Percentiles rank a stretch among this genome's conserved stretches.
phyloP scores from a whole-genome alignment of 2,797 vertebrate genomes.

The Orestias chungarensis region DNA sequence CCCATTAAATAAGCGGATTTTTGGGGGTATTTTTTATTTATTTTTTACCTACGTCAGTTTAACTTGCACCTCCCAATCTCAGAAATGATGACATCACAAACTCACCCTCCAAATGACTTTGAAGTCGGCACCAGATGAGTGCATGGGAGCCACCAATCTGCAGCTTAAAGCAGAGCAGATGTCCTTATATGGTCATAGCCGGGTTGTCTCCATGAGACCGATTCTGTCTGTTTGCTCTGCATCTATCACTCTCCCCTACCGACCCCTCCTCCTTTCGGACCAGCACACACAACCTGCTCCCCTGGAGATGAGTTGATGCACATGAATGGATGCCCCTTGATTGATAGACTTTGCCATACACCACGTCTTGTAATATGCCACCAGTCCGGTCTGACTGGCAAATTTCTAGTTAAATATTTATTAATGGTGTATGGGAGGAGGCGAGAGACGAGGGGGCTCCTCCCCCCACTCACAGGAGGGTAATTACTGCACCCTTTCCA shows the following conservation, averaged over 20 bases:
- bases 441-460: constrained; percentile 48
- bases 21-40: neutral
- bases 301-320: constrained; percentile 65
- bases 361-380: constrained; percentile 69
- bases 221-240: constrained; percentile 45
- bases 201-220: constrained; percentile 41
- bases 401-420: constrained; percentile 75
- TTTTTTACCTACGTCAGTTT: neutral
- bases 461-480: constrained; percentile 58
- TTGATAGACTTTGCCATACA: constrained; percentile 69
- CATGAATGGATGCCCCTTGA: constrained; percentile 70
- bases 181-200: constrained; percentile 71
- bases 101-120: constrained; percentile 46
- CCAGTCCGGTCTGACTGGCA: constrained; percentile 58
- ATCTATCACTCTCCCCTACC: constrained; percentile 22
- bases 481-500: constrained; percentile 57
- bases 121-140: constrained; percentile 30
- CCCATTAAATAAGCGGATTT: neutral
- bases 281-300: constrained; percentile 25
- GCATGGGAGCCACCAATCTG: constrained; percentile 54
- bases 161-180: constrained; percentile 58
- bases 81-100: constrained; percentile 35
- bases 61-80: constrained; percentile 9
- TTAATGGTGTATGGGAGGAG: constrained; percentile 51
- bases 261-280: constrained; percentile 17